phyloP scores from a whole-genome alignment of 2,888 invertebrate species.

The Scrobipalpa costella region DNA sequence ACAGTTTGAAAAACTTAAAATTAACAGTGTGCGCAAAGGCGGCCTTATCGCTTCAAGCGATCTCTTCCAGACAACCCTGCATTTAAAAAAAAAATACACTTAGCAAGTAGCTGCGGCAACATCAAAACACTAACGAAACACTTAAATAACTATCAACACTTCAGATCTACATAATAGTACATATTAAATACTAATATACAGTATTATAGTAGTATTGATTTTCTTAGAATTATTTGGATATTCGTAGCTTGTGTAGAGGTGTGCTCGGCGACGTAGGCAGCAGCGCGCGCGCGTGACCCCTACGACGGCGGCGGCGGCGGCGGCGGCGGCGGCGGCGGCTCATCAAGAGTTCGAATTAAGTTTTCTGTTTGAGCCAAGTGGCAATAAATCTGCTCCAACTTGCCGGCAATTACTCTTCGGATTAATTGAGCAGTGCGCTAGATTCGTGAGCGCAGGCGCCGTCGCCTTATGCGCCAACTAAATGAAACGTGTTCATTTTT shows the following conservation, averaged over 20 bases:
- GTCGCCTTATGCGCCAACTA: background rate
- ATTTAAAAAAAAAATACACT: no score
- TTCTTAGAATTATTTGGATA: no score
- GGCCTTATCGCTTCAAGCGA: no score
- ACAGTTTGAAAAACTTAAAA: no score
- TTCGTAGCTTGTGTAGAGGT: background rate
- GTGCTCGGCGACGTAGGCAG: background rate
- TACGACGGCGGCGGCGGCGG: background rate
- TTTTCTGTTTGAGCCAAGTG: constrained; percentile 24
- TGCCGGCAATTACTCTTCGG: constrained; percentile 26
- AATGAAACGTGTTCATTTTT: background rate
- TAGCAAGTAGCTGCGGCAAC: no score
- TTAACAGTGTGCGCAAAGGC: no score
- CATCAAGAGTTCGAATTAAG: constrained; percentile 24
- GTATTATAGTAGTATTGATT: no score
- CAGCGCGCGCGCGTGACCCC: background rate
- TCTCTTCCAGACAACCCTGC: no score
- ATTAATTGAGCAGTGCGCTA: constrained; percentile 25
- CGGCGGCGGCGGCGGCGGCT: background rate
- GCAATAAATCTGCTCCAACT: constrained; percentile 26
- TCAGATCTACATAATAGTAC: no score
- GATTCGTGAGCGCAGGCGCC: constrained; percentile 7
- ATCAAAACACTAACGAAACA: no score
- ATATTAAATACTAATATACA: no score
- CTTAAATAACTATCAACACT: no score